Evolutionary conservation across 2,113 vertebrate genomes (phyloP), one percentile per base, ranked within the genome.

Genomic region (Aphyosemion australe): DNA sequence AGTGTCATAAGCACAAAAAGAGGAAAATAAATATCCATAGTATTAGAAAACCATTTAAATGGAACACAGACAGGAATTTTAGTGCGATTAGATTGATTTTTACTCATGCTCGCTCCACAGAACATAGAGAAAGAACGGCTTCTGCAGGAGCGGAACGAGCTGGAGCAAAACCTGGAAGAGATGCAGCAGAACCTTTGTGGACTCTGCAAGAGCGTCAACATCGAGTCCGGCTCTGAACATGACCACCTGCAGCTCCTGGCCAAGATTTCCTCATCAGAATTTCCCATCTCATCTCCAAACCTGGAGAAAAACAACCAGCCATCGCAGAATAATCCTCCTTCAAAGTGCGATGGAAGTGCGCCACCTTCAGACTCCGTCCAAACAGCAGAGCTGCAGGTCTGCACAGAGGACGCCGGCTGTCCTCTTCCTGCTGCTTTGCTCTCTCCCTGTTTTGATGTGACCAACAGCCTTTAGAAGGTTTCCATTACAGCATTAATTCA

Each of bases 221-320:
- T 91, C 13, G 95, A 98, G 69, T 89, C 92, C 0, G 92, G 91
- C 10, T 83, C 94, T 12, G 94, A 93, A 69, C 93, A 91, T 0
- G 95, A 97, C 60, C 95, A 95, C 69, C 88, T 96, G 74, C 95
- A 95, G 61, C 87, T 95, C 54, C 93, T 98, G 11, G 88, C 94
- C 75, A 95, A 94, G 82, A 93, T 95, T 47, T 94, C 95, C 1
- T 90, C 94, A 12, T 84, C 94, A 0, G 95, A 95, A 68, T 91
- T 93, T 66, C 90, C 94, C 0, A 79, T 72, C 88, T 85, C 71
- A 79, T 87, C 81, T 19, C 80, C 67, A n/a, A 88, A 69, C 71
- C 47, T 76, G 41, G 46, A 76, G 71, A 65, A 79, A 3, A 68
- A 89, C 65, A 88, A 88, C 45, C 82, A 12, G 69, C 90, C 71